phyloP scores from a whole-genome alignment of 2,797 vertebrate species.

The Sparidentex hasta region DNA sequence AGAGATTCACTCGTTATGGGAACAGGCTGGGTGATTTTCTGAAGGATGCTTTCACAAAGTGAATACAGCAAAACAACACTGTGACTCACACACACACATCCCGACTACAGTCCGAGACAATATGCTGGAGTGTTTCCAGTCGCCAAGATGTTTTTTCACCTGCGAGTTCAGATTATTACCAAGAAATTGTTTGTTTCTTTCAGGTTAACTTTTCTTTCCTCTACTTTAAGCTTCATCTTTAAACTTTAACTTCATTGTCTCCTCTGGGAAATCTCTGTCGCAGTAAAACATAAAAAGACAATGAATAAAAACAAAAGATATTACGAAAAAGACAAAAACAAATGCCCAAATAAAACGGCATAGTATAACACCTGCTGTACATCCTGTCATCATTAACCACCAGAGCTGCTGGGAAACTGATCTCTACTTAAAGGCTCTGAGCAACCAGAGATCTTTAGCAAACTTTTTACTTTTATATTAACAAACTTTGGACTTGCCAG shows the following conservation, averaged over 20 bases:
- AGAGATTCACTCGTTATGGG: constrained; percentile 23
- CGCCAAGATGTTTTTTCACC: constrained; percentile 20
- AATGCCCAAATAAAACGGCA: background rate
- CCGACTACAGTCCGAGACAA: constrained; percentile 3
- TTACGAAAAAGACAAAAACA: background rate
- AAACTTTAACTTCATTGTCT: background rate
- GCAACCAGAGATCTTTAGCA: background rate
- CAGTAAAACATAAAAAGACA: background rate
- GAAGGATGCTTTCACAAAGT: constrained; percentile 45
- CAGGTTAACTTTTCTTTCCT: background rate
- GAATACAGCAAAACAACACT: constrained; percentile 28
- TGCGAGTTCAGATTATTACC: background rate
- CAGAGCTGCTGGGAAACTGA: background rate
- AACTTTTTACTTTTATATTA: background rate
- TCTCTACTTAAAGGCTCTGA: background rate
- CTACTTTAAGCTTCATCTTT: background rate
- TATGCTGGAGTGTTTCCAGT: constrained; percentile 17
- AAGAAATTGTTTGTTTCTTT: background rate
- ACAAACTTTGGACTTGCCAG: background rate
- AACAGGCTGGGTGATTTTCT: constrained; percentile 21
- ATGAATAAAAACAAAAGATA: background rate
- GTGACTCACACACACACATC: constrained; percentile 8
- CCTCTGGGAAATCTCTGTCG: background rate
- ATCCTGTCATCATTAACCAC: background rate
- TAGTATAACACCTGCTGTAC: background rate